Evolutionary conservation across 2,113 vertebrate genomes (phyloP).

Genomic region (Menidia beryllina): DNA sequence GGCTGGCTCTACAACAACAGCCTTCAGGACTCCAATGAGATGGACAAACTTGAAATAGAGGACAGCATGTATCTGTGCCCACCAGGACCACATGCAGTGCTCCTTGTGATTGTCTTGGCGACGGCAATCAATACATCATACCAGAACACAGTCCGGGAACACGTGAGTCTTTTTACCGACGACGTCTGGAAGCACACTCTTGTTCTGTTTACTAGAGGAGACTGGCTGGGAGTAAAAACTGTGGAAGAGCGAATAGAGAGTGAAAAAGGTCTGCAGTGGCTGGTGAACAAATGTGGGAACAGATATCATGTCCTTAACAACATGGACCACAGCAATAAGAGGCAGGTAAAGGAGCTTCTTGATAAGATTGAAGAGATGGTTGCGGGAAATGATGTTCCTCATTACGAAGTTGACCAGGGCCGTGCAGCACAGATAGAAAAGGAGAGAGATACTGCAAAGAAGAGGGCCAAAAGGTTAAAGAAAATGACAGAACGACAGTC

Average conservation of each 20-base stretch:
- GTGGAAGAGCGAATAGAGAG: conserved; percentile 24
- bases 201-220: conserved; percentile 3
- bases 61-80: conserved; percentile 19
- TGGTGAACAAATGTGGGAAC: conserved; percentile 26
- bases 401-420: background rate
- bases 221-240: background rate
- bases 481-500: background rate
- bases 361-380: conserved; percentile 34
- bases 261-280: conserved; percentile 25
- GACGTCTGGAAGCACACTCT: conserved; percentile 24
- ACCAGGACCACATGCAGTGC: conserved; percentile 26
- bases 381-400: rapidly evolving
- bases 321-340: rapidly evolving
- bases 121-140: background rate
- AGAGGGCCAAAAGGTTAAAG: background rate
- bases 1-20: conserved; percentile 13
- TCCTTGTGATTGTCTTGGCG: background rate
- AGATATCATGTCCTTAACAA: conserved; percentile 27
- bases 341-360: conserved; percentile 16
- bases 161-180: conserved; percentile 6
- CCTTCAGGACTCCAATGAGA: conserved; percentile 30
- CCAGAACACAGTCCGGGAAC: rapidly evolving
- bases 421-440: background rate
- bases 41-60: conserved; percentile 29
- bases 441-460: conserved; percentile 12